Percentiles rank a stretch among this genome's conserved stretches.
These are phyloP conservation scores for Microctenopoma stevenorrisi DNA, from an alignment of 2,797 vertebrate genomes.

Conservation along the genomic window DNA sequence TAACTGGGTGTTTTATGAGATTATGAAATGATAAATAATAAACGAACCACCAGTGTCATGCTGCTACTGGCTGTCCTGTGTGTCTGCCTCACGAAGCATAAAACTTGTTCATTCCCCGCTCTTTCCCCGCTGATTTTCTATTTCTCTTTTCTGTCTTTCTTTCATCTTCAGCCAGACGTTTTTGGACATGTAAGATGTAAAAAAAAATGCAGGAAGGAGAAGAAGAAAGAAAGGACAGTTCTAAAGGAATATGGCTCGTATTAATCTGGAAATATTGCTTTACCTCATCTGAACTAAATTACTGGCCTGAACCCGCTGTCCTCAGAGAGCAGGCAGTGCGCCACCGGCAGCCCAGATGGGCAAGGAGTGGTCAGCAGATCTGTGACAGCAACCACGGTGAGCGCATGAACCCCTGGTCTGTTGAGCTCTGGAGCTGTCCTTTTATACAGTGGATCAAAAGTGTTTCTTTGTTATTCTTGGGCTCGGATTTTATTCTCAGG, in stretches of 20 bases:
- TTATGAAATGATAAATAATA: constrained; percentile 24
- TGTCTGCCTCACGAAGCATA: constrained; percentile 50
- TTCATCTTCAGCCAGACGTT: constrained; percentile 83
- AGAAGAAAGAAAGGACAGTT: constrained; percentile 80
- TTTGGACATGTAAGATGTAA: constrained; percentile 80
- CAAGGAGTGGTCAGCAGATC: constrained; percentile 75
- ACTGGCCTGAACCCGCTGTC: constrained; percentile 83
- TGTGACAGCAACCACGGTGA: constrained; percentile 75
- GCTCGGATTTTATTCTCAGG: constrained; percentile 58
- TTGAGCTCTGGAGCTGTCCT: constrained; percentile 57
- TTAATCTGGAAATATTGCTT: constrained; percentile 87
- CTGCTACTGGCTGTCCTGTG: constrained; percentile 22
- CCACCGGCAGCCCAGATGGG: constrained; percentile 82
- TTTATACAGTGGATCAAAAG: constrained; percentile 74
- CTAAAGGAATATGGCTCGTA: constrained; percentile 84
- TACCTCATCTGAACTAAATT: constrained; percentile 88
- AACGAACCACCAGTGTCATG: constrained; percentile 25
- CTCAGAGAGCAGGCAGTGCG: constrained; percentile 76
- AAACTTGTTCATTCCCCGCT: constrained; percentile 56
- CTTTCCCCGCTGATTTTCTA: constrained; percentile 50
- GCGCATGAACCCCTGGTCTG: constrained; percentile 67
- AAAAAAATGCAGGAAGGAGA: constrained; percentile 73
- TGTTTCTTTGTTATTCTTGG: constrained; percentile 75
- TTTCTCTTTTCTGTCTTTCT: constrained; percentile 58
- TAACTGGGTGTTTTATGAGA: constrained; percentile 24